Conservation (phyloP, 2,113 vertebrate genomes). For the Pygoscelis adeliae region DNA sequence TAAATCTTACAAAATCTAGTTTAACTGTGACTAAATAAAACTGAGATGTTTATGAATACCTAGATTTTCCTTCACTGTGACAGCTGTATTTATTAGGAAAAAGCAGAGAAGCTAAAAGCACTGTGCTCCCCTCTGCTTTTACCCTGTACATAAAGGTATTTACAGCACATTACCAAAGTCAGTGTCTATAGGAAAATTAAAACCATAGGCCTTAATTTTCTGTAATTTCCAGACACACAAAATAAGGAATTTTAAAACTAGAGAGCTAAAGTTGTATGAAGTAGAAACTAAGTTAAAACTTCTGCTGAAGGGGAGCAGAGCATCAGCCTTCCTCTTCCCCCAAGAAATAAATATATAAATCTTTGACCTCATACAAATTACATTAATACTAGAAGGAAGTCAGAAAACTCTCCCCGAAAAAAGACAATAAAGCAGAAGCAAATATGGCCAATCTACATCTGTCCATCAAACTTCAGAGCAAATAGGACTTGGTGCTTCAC, state of each 20-base stretch:
- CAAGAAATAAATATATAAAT: not conserved
- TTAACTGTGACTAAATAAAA: slow-evolving; percentile 21
- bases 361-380: not conserved
- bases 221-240: not conserved
- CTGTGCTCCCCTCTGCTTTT: not conserved
- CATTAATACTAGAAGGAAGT: not conserved
- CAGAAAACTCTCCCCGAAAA: not conserved
- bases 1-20: not conserved
- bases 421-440: not conserved
- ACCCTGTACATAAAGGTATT: not conserved
- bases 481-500: not conserved
- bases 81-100: not conserved
- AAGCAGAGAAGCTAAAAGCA: not conserved
- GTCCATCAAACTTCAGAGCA: not conserved
- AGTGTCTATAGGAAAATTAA: not conserved
- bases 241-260: not conserved
- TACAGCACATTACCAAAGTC: not conserved
- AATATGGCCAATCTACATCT: not conserved
- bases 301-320: not conserved
- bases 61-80: not conserved
- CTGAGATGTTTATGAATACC: not conserved
- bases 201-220: not conserved
- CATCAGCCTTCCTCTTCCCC: not conserved
- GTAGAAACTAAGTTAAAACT: not conserved
- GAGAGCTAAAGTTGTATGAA: not conserved